Evolutionary conservation across 1,140 invertebrate genomes (phyloP), one percentile per base, ranked within the genome.

Genomic region (Phortica variegata): DNA sequence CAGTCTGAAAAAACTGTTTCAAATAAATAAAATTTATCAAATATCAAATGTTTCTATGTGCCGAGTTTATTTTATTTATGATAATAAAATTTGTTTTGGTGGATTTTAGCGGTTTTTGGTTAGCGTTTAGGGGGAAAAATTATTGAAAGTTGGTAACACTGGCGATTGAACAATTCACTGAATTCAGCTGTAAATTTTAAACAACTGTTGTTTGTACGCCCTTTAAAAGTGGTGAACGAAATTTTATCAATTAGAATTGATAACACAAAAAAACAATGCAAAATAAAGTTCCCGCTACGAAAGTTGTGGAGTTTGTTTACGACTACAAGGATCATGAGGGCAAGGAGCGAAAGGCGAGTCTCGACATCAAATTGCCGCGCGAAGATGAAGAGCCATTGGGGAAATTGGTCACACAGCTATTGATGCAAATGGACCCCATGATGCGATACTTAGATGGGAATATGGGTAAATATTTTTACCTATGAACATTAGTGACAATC

Each of bases 391-490:
- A 50, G 36, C 26, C 36, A 26, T 32, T 79, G 5, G 69, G 77
- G 38, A 77, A 79, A 56, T 59, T 77, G 39, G 61, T 72, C 3
- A 73, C 78, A 46, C 65, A 75, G 49, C 43, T 79, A 3, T 60
- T 80, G 43, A 47, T 58, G 20, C 72, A 75, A 58, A 72, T 79
- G 69, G 69, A 79, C 57, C 65, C 78, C 6, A 73, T 60, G 46
- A 76, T 76, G 73, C 68, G 77, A 5, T 69, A 63, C 17, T 52
- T 77, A 29, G 79, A 79, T 56, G 61, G 68, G 39, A 77, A 79
- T 43, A 66, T 68, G 48, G 65, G 79, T 80, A 65, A 52, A 58
- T 62, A 13, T 19, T 23, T 8, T 26, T 13, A 33, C 2, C 1
- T 41, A 44, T 17, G 19, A 5, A 32, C 9, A 42, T n/a, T 7